These are phyloP conservation scores for Noctuana brunneofusca DNA, from an alignment of 2,888 invertebrate genomes.

Conservation along the genomic window DNA sequence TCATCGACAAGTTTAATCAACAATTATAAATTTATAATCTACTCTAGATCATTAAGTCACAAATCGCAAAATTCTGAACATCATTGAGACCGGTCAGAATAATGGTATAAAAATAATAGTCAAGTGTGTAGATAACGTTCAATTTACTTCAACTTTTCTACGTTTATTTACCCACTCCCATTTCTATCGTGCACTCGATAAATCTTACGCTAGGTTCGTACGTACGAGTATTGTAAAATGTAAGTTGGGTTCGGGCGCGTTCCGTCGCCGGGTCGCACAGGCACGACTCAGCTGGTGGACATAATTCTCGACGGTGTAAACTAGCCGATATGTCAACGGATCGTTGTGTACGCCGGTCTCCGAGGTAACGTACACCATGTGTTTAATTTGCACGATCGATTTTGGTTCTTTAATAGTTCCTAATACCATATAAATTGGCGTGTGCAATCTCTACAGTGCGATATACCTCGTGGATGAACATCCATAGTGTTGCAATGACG, in stretches of 20 bases:
- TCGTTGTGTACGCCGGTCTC: constrained; percentile 33
- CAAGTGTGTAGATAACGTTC: neutral
- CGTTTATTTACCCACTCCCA: constrained; percentile 36
- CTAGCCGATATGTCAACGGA: constrained; percentile 42
- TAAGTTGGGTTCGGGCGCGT: constrained; percentile 29
- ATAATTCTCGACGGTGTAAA: constrained; percentile 48
- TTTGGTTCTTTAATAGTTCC: constrained; percentile 25
- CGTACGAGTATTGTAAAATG: constrained; percentile 31
- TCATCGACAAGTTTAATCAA: neutral
- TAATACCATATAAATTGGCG: constrained; percentile 28
- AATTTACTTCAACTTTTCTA: constrained; percentile 20
- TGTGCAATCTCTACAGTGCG: constrained; percentile 11
- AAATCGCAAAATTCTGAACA: no score
- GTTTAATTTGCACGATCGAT: constrained; percentile 31
- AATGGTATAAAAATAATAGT: neutral
- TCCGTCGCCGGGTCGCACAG: constrained; percentile 37
- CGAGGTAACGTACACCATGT: constrained; percentile 25
- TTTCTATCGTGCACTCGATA: constrained; percentile 36
- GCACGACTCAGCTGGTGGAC: constrained; percentile 37
- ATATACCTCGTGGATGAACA: constrained; percentile 9
- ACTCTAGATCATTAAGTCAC: no score
- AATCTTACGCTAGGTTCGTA: constrained; percentile 41
- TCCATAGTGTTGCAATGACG: constrained; percentile 28
- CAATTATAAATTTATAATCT: no score
- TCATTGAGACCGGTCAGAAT: no score